These are phyloP conservation scores for Galbula dea DNA, from an alignment of 2,113 vertebrate genomes.

Conservation along the genomic window DNA sequence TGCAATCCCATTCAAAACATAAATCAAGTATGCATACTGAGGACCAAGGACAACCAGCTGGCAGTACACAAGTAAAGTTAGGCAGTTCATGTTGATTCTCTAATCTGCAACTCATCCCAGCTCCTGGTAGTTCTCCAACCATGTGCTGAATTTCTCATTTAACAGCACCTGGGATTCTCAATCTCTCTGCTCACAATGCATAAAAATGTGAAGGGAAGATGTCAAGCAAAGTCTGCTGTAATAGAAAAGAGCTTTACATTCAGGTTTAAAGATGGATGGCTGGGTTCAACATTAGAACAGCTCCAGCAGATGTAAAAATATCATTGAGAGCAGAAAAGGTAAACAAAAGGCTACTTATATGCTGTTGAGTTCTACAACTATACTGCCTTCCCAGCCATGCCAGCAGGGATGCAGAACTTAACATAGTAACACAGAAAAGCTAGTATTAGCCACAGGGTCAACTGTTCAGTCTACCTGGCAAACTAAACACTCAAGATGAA, in stretches of 20 bases:
- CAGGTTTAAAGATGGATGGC: neutral
- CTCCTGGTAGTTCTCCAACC: slow-evolving; percentile 7
- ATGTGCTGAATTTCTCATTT: neutral
- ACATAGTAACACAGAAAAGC: neutral
- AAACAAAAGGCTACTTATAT: slow-evolving; percentile 17
- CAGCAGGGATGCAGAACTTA: neutral
- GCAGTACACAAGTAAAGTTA: neutral
- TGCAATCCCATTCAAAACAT: neutral
- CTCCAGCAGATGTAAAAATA: neutral
- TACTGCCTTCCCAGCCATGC: neutral
- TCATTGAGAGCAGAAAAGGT: neutral
- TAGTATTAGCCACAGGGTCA: neutral
- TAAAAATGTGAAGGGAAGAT: neutral
- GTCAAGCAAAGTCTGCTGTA: neutral
- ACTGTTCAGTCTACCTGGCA: neutral
- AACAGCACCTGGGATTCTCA: neutral
- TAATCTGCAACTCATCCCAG: neutral
- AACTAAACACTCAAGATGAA: neutral
- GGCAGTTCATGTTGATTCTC: neutral
- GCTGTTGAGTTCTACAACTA: neutral
- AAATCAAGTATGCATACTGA: neutral
- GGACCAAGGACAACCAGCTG: neutral
- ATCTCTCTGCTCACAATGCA: neutral
- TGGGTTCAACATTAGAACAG: neutral
- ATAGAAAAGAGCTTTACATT: neutral